These are phyloP conservation scores for Stomatorhinus walkeri DNA, from an alignment of 2,797 vertebrate species.

Conservation along the genomic window DNA sequence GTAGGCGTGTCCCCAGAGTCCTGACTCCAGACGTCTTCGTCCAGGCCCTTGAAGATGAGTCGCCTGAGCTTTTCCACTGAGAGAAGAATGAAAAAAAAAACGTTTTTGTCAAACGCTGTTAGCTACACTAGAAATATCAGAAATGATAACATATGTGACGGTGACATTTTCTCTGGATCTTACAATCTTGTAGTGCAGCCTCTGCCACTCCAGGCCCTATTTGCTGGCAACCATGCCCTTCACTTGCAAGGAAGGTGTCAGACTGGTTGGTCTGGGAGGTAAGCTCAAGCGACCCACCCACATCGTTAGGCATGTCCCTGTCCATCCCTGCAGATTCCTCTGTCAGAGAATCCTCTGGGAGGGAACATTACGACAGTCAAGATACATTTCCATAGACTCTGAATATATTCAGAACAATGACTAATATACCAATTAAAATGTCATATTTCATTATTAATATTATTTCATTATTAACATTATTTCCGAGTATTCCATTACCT, in stretches of 20 bases:
- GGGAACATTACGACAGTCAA: neutral
- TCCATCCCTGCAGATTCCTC: conserved; percentile 45
- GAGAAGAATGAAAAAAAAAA: neutral
- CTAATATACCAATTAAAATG: neutral
- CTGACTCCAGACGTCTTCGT: conserved; percentile 59
- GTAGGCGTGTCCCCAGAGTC: conserved; percentile 60
- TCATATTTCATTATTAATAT: neutral
- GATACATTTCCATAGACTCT: neutral
- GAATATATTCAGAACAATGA: neutral
- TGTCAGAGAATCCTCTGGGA: conserved; percentile 43
- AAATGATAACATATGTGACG: neutral
- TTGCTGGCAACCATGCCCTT: conserved; percentile 5
- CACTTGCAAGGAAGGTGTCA: conserved; percentile 20
- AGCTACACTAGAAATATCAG: neutral
- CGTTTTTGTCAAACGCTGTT: neutral
- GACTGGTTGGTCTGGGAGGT: conserved; percentile 39
- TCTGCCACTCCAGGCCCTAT: conserved; percentile 47
- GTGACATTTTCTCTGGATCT: conserved; percentile 14
- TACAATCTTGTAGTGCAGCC: conserved; percentile 61
- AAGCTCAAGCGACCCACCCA: conserved; percentile 34
- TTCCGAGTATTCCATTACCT: conserved; percentile 1
- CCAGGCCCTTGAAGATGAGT: conserved; percentile 54
- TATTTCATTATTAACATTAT: neutral
- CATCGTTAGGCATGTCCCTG: conserved; percentile 39
- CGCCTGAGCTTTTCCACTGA: conserved; percentile 59